Evolutionary conservation across 2,888 invertebrate species (phyloP).

Genomic region (Dusona sp.): DNA sequence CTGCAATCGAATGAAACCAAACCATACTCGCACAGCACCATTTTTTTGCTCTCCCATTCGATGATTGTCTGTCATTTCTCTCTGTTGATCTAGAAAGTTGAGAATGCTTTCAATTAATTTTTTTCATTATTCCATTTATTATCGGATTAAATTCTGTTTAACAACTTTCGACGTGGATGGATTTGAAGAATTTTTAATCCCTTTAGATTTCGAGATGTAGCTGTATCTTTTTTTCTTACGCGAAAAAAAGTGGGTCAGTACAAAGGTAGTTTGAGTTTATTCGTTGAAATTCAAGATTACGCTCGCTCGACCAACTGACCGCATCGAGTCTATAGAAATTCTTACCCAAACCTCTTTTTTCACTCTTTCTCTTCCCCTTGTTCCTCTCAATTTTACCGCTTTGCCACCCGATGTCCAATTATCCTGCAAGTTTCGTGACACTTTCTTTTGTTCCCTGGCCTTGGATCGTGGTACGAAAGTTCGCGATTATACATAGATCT

Average conservation of each 20-base stretch:
- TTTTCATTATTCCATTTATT: constrained; percentile 4
- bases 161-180: neutral
- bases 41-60: constrained; percentile 8
- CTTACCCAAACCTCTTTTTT: constrained; percentile 2
- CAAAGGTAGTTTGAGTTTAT: constrained; percentile 10
- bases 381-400: neutral
- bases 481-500: constrained; percentile 1
- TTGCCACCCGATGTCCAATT: constrained; percentile 48
- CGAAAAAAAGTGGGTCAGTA: neutral
- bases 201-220: neutral
- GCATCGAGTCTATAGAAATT: constrained; percentile 49
- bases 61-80: constrained; percentile 14
- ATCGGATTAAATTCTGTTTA: neutral
- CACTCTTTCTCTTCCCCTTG: neutral
- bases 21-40: neutral
- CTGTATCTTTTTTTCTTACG: neutral
- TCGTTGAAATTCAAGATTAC: constrained; percentile 52
- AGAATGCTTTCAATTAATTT: neutral
- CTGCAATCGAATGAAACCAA: constrained; percentile 34
- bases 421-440: constrained; percentile 46
- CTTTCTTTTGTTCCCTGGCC: constrained; percentile 35
- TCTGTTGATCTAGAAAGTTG: neutral
- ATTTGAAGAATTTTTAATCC: neutral
- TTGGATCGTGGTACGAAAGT: constrained; percentile 43
- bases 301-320: constrained; percentile 51